Percentiles rank a stretch among this genome's conserved stretches.
Evolutionary conservation across 2,888 invertebrate species (phyloP).

Genomic region (Toxonevra muliebris): DNA sequence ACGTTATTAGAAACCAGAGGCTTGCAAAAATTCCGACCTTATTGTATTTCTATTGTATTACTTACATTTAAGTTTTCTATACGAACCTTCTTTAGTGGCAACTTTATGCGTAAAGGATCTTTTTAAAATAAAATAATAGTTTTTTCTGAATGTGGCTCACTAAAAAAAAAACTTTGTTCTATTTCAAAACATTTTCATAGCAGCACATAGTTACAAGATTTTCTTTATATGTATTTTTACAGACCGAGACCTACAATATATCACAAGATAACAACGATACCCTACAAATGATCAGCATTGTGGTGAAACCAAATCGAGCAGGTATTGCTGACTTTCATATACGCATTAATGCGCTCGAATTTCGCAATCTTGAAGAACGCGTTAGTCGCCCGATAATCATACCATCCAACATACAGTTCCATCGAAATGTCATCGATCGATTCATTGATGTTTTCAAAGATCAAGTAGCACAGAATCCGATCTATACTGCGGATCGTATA

Average conservation of each 20-base stretch:
- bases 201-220: no score
- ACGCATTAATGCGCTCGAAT: conserved; percentile 80
- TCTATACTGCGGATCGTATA: conserved; percentile 74
- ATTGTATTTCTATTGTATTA: no score
- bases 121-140: no score
- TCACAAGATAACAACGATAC: conserved; percentile 75
- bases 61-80: no score
- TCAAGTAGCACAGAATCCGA: conserved; percentile 76
- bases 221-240: conserved; percentile 14
- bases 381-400: conserved; percentile 75
- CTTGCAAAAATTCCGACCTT: no score
- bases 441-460: conserved; percentile 86
- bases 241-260: conserved; percentile 77
- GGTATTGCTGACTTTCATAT: conserved; percentile 73
- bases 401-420: conserved; percentile 75
- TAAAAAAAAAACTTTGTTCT: no score
- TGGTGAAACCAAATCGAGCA: conserved; percentile 73
- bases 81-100: no score
- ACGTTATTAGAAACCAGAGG: no score
- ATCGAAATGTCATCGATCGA: conserved; percentile 81
- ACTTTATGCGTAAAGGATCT: no score
- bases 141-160: no score
- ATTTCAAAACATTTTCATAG: no score
- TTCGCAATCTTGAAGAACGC: conserved; percentile 79
- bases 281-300: conserved; percentile 84